A percentile compares a stretch with the other conserved stretches of the same genome.
phyloP scores from a whole-genome alignment of 2,113 vertebrate species.

The Campylomormyrus tamandua region DNA sequence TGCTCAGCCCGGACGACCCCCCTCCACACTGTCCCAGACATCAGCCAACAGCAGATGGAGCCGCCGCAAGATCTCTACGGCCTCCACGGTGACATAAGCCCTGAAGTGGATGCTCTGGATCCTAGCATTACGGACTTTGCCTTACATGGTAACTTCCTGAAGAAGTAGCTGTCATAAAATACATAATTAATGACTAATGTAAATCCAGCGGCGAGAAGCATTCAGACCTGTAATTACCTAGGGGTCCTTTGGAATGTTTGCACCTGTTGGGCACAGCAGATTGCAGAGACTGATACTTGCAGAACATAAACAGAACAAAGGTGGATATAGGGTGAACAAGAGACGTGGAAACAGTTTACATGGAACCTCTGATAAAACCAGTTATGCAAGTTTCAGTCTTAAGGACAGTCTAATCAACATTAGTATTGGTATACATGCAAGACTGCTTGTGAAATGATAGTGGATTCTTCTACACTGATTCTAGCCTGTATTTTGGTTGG shows the following conservation, averaged over 20 bases:
- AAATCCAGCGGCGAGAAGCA: background rate
- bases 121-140: slow-evolving; percentile 95
- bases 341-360: background rate
- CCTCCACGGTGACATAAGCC: slow-evolving; percentile 65
- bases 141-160: slow-evolving; percentile 71
- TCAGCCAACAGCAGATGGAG: slow-evolving; percentile 58
- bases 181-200: background rate
- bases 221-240: background rate
- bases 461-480: background rate
- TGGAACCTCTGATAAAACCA: background rate
- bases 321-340: background rate
- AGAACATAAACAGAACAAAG: background rate
- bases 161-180: background rate
- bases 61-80: slow-evolving; percentile 63
- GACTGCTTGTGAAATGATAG: background rate
- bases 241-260: background rate
- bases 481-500: background rate
- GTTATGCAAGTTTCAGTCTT: background rate
- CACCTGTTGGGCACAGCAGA: background rate
- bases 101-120: slow-evolving; percentile 85
- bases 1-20: slow-evolving; percentile 83
- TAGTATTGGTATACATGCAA: background rate
- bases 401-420: background rate
- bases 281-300: background rate
- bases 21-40: slow-evolving; percentile 65